Evolutionary conservation across 2,888 invertebrate species (phyloP).

Genomic region (Hesperia comma): DNA sequence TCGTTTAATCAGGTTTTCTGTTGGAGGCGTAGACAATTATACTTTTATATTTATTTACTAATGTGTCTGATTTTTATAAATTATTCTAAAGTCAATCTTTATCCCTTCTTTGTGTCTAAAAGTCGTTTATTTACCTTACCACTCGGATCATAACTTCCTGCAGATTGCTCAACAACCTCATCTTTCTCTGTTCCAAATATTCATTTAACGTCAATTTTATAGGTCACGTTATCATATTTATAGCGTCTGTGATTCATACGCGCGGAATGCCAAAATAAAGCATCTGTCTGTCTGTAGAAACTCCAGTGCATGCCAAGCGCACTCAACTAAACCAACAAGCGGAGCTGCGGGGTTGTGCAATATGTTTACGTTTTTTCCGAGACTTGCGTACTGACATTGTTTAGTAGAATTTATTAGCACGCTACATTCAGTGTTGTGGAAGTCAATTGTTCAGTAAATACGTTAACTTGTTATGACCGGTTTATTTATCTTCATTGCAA

Average conservation of each 20-base stretch:
- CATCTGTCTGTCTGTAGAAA: constrained; percentile 11
- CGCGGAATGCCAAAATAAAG: constrained; percentile 13
- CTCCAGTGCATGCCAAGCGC: constrained; percentile 25
- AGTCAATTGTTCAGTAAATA: neutral
- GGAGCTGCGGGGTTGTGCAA: constrained; percentile 3
- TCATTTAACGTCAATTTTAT: neutral
- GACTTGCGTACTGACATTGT: neutral
- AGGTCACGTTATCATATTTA: constrained; percentile 13
- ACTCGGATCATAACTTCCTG: too few species aligned
- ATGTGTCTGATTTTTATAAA: too few species aligned
- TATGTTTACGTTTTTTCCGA: constrained; percentile 11
- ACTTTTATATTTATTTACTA: too few species aligned
- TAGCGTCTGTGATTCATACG: constrained; percentile 6
- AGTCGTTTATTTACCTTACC: too few species aligned
- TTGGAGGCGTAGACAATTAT: too few species aligned
- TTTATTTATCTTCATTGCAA: too few species aligned
- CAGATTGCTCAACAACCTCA: too few species aligned
- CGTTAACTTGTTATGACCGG: too few species aligned
- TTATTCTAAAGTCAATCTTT: too few species aligned
- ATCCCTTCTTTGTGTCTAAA: too few species aligned
- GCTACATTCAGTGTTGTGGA: neutral
- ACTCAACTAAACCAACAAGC: constrained; percentile 32
- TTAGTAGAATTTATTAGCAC: neutral
- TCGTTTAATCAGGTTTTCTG: too few species aligned
- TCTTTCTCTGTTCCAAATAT: neutral